A percentile compares a stretch with the other conserved stretches of the same genome.
phyloP scores from a whole-genome alignment of 2,797 vertebrate species.

The Fistularia tabacaria region DNA sequence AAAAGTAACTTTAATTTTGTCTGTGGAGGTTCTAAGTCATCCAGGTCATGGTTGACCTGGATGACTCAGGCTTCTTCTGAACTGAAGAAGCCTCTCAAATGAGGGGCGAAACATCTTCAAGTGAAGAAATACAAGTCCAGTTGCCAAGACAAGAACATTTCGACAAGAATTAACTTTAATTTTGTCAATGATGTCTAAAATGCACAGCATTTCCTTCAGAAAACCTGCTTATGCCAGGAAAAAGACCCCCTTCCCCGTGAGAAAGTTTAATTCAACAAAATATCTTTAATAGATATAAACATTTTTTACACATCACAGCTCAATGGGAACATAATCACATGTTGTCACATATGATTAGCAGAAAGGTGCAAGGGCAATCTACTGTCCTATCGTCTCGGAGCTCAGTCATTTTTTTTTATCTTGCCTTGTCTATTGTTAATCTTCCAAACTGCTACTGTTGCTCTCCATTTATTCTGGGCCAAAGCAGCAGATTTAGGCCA shows the following conservation, averaged over 20 bases:
- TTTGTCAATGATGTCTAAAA: too few relatives aligned
- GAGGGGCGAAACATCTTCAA: not conserved
- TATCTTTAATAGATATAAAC: constrained; percentile 78
- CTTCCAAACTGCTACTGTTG: constrained; percentile 18
- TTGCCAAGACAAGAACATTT: not conserved
- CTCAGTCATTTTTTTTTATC: constrained; percentile 13
- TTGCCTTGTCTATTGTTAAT: constrained; percentile 15
- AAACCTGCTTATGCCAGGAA: too few relatives aligned
- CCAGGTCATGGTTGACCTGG: not conserved
- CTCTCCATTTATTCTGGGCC: constrained; percentile 27
- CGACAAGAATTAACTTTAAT: too few relatives aligned
- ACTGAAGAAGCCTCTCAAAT: not conserved
- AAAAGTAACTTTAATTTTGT: not conserved
- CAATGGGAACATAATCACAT: constrained; percentile 70
- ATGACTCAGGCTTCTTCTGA: not conserved
- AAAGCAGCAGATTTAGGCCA: constrained; percentile 53
- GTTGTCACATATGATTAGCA: constrained; percentile 64
- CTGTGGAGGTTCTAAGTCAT: not conserved
- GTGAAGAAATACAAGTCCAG: not conserved
- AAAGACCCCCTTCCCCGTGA: constrained; percentile 4
- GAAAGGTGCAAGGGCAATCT: constrained; percentile 59
- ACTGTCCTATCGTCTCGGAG: constrained; percentile 29
- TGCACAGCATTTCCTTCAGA: too few relatives aligned
- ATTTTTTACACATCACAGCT: constrained; percentile 73
- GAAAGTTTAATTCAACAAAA: constrained; percentile 69